Conservation (phyloP, 2,888 invertebrate species). For the Beris morrisii region DNA sequence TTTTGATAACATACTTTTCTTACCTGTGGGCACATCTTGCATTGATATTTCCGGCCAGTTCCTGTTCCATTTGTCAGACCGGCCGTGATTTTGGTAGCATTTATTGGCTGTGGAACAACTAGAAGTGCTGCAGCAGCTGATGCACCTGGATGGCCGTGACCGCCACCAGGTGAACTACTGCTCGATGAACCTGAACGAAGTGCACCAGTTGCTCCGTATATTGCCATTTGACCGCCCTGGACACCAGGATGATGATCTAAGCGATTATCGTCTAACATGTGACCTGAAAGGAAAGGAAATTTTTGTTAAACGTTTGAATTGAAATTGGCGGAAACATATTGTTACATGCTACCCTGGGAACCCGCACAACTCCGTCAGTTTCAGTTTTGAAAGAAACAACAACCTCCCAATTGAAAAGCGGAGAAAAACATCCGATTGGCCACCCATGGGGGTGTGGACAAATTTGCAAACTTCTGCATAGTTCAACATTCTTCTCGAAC, state of each 20-base stretch:
- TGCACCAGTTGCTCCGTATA: slow-evolving; percentile 42
- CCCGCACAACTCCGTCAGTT: no score
- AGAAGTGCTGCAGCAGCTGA: slow-evolving; percentile 68
- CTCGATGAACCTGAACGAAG: slow-evolving; percentile 46
- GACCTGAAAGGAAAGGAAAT: slow-evolving; percentile 45
- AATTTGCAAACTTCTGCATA: no score
- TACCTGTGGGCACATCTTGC: slow-evolving; percentile 98
- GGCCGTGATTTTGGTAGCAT: slow-evolving; percentile 65
- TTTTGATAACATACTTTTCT: slow-evolving; percentile 51
- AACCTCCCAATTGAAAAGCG: no score
- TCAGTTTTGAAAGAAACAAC: no score
- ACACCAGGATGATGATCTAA: slow-evolving; percentile 54
- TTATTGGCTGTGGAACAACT: slow-evolving; percentile 87
- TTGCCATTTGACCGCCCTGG: slow-evolving; percentile 49
- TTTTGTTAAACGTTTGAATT: no score
- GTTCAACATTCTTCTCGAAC: no score
- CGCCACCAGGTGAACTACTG: slow-evolving; percentile 46
- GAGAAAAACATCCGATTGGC: no score
- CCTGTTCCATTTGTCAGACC: slow-evolving; percentile 52
- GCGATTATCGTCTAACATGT: slow-evolving; percentile 56
- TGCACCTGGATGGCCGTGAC: slow-evolving; percentile 59
- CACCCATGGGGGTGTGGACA: no score
- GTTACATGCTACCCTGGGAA: no score
- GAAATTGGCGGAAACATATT: no score
- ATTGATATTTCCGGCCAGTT: slow-evolving; percentile 79